Evolutionary conservation across 2,113 vertebrate species (phyloP).

Genomic region (Corythornis vintsioides): DNA sequence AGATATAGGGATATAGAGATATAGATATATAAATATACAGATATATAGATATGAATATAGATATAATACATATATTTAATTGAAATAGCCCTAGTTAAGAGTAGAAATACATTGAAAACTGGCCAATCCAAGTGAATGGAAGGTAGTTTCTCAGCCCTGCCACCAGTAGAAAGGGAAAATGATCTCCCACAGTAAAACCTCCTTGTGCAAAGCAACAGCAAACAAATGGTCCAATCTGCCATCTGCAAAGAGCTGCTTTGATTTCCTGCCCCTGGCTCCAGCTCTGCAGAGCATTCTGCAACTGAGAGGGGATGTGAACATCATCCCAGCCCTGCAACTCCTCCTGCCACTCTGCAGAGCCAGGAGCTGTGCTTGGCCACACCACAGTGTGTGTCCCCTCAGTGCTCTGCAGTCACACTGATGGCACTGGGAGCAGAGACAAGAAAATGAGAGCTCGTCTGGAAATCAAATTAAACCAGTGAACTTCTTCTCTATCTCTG

Average conservation of each 20-base stretch:
- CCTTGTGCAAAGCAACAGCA: not conserved
- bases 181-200: fast-evolving
- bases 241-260: not conserved
- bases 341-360: not conserved
- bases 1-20: too few relatives aligned
- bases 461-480: constrained; percentile 15
- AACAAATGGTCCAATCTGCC: not conserved
- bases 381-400: not conserved
- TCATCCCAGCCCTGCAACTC: not conserved
- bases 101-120: not conserved
- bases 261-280: not conserved
- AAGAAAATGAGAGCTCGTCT: not conserved
- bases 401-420: not conserved
- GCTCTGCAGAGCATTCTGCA: not conserved
- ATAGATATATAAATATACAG: too few relatives aligned
- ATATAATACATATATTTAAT: too few relatives aligned
- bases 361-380: not conserved
- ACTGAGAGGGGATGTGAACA: not conserved
- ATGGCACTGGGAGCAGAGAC: not conserved
- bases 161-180: not conserved
- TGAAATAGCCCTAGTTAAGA: too few relatives aligned
- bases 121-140: not conserved
- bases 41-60: too few relatives aligned
- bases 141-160: not conserved
- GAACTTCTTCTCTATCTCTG: not conserved